Percentiles rank a stretch among this genome's conserved stretches.
phyloP scores from a whole-genome alignment of 1,140 invertebrate species.

The Danaus plexippus region DNA sequence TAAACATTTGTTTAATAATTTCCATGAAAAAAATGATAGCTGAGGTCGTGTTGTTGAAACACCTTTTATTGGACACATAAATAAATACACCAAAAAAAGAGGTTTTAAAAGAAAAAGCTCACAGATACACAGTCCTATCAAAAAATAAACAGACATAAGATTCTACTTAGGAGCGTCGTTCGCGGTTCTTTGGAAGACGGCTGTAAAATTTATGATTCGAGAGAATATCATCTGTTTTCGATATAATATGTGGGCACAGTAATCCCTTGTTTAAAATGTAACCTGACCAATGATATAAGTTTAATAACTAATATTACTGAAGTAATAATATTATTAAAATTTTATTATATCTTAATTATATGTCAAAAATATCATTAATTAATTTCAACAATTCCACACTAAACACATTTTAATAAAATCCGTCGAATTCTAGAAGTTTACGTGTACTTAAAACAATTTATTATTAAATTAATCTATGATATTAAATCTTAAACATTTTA shows the following conservation, averaged over 20 bases:
- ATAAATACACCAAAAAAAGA: constrained; percentile 51
- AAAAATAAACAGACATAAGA: constrained; percentile 66
- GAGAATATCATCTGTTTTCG: constrained; percentile 54
- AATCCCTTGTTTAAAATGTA: constrained; percentile 19
- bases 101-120: constrained; percentile 59
- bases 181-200: constrained; percentile 52
- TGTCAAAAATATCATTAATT: too few species aligned
- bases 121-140: constrained; percentile 68
- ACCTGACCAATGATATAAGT: neutral
- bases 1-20: constrained; percentile 17
- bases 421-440: too few species aligned
- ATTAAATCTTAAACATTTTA: too few species aligned
- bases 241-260: constrained; percentile 30
- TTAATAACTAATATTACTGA: too few species aligned
- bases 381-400: too few species aligned
- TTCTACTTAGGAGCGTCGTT: constrained; percentile 62
- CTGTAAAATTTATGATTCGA: constrained; percentile 66
- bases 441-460: too few species aligned
- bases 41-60: constrained; percentile 44
- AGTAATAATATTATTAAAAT: too few species aligned
- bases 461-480: too few species aligned
- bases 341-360: too few species aligned
- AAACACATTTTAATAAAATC: too few species aligned
- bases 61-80: constrained; percentile 63
- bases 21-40: constrained; percentile 55